These are phyloP conservation scores for Tragopan temminckii DNA, from an alignment of 2,797 vertebrate genomes.

Conservation along the genomic window DNA sequence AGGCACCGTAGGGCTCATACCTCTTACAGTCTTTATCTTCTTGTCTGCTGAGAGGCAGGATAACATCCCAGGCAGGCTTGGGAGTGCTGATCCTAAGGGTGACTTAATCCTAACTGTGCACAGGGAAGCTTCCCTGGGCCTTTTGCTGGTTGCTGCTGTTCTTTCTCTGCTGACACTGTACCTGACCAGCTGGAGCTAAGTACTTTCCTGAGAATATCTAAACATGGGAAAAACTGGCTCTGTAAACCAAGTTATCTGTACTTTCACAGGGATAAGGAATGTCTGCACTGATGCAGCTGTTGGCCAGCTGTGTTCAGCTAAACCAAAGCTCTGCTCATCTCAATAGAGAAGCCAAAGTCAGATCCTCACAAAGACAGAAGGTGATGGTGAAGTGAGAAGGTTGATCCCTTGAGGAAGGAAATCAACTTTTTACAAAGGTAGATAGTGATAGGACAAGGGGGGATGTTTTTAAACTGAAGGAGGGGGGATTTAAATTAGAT, in stretches of 20 bases:
- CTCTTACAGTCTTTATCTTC: background rate
- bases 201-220: background rate
- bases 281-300: background rate
- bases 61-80: background rate
- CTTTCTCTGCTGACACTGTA: background rate
- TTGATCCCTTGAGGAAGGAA: background rate
- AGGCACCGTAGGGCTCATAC: background rate
- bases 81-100: background rate
- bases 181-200: background rate
- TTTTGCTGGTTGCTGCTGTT: background rate
- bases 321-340: background rate
- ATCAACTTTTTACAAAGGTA: no score
- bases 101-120: background rate
- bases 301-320: conserved; percentile 9
- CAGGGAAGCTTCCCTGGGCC: background rate
- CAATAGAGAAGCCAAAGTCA: background rate
- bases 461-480: no score
- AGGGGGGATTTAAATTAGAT: no score
- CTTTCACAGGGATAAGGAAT: background rate
- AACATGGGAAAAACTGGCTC: background rate
- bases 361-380: background rate
- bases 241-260: background rate
- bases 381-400: background rate
- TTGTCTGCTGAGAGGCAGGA: background rate
- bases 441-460: no score